Conservation (phyloP, 2,113 vertebrate genomes). For the Chaetops frenatus region DNA sequence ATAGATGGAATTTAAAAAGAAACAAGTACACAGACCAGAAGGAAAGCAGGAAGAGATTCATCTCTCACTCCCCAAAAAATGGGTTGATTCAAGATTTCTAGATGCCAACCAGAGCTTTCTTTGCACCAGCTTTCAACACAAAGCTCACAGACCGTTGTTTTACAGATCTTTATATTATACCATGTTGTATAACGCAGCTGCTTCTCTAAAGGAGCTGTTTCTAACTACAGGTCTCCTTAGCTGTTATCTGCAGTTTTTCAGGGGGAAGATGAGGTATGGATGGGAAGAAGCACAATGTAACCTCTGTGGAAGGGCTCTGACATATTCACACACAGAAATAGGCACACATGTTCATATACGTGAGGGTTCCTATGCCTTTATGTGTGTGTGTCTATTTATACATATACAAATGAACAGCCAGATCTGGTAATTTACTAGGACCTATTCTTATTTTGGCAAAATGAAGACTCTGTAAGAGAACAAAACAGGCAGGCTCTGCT, state of each 20-base stretch:
- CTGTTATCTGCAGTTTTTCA: background rate
- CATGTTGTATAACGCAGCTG: background rate
- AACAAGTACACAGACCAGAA: background rate
- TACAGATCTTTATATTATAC: background rate
- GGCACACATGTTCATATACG: no score
- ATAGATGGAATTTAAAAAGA: background rate
- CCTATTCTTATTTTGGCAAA: background rate
- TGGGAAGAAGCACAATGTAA: background rate
- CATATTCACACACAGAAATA: background rate
- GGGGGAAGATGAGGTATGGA: background rate
- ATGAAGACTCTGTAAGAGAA: background rate
- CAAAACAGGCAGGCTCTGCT: background rate
- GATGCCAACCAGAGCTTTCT: background rate
- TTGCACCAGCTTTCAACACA: background rate
- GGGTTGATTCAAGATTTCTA: background rate
- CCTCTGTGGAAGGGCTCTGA: background rate
- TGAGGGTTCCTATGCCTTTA: no score
- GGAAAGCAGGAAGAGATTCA: background rate
- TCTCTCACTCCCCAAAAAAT: rapidly evolving
- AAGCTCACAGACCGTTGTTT: background rate
- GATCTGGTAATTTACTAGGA: background rate
- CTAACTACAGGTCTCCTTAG: background rate
- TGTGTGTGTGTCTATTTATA: background rate
- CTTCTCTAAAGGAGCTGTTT: background rate
- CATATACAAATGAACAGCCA: background rate